phyloP scores from a whole-genome alignment of 2,797 vertebrate species.

The Gymnodraco acuticeps region DNA sequence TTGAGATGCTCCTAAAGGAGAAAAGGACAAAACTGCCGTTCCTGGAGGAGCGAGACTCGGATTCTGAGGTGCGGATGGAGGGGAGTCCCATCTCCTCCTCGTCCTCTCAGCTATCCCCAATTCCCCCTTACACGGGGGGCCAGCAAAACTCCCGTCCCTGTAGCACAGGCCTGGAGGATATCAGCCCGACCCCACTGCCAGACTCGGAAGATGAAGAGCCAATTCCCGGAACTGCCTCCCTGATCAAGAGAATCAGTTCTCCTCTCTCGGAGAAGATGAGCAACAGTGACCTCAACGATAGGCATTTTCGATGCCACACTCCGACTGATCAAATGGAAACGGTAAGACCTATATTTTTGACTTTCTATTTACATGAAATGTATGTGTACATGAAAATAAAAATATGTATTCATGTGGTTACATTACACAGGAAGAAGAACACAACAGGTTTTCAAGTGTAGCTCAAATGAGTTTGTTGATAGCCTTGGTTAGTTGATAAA shows the following conservation, averaged over 20 bases:
- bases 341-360: slow-evolving; percentile 82
- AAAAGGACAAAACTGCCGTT: slow-evolving; percentile 96
- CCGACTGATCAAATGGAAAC: slow-evolving; percentile 92
- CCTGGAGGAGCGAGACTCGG: slow-evolving; percentile 93
- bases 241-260: slow-evolving; percentile 80
- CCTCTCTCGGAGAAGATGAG: slow-evolving; percentile 82
- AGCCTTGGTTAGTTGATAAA: slow-evolving; percentile 8
- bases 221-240: slow-evolving; percentile 80
- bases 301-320: slow-evolving; percentile 83
- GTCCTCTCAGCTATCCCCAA: slow-evolving; percentile 96
- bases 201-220: slow-evolving; percentile 94
- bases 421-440: neutral
- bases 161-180: slow-evolving; percentile 96
- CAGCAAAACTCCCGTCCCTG: slow-evolving; percentile 90
- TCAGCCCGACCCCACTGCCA: slow-evolving; percentile 95
- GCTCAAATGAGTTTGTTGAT: neutral
- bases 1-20: slow-evolving; percentile 98
- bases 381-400: neutral
- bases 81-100: slow-evolving; percentile 98
- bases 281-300: slow-evolving; percentile 85
- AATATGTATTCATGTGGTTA: neutral
- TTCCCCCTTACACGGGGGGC: slow-evolving; percentile 87
- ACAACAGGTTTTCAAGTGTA: neutral
- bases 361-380: neutral
- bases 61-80: slow-evolving; percentile 95